Base-by-base conservation (phyloP, 1,140 invertebrate species). In the Rhopalosiphum padi region DNA sequence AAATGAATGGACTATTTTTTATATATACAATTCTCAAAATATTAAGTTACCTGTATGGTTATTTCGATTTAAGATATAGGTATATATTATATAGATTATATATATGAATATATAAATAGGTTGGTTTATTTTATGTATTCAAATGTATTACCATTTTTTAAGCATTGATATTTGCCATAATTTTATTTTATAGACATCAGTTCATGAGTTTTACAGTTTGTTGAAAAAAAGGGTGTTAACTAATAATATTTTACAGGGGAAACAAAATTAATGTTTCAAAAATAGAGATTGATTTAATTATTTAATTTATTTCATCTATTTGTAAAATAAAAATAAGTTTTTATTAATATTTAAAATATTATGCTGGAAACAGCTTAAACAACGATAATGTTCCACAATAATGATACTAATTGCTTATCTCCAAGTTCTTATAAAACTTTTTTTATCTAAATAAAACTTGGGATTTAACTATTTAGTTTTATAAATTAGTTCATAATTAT, bases 1-100 rank as follows among this genome's bases (percentile, higher is more conserved):
- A 46, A 21, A 2, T 43, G 15, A 90, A 60, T 60, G 8, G 25
- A 68, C 9, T 68, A 68, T 68, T 90, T 90, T 90, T 68, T 60
- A 90, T 35, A 60, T 30, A n/a, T 21, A 90, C 41, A 68, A 90
- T 90, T 90, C 53, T 90, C 53, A 90, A 90, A 90, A 90, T 90
- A 55, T n/a, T 53, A 55, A 68, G 89, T 90, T 90, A 90, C 88
- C 88, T 53, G 30, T 60, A 43, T 68, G 53, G 48, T 89, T 90
- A 68, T 30, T 41, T 90, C 30, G 21, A 43, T 11, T 43, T 60
- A 90, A 90, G 60, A 43, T 53, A 46, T 86, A 86, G 2, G 46
- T 35, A 87, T 48, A 43, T 25, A 86, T 82, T 87, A 35, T 88
- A 88, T 88, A n/a, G 48, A 51, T 51, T 9, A 37, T 89, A 53